These are phyloP conservation scores for Trididemnum nubilum DNA, from an alignment of 23 tunicate genomes.

Conservation along the genomic window DNA sequence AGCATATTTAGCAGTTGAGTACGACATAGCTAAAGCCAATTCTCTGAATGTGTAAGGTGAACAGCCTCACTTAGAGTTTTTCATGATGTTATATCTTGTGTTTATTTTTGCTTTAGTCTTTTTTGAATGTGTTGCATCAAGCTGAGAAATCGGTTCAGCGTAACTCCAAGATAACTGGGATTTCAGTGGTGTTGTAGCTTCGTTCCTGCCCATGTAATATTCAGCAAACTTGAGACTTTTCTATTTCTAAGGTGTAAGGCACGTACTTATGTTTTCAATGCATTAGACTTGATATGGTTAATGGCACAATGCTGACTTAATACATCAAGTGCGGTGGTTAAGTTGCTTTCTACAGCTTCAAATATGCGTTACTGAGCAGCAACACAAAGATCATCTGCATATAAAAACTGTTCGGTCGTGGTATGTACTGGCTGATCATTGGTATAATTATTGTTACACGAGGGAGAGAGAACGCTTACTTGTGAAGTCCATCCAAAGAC, in stretches of 20 bases:
- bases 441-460: background rate
- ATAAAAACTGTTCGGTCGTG: background rate
- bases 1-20: background rate
- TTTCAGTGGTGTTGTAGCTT: background rate
- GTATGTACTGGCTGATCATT: background rate
- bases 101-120: background rate
- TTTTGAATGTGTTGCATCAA: too few relatives aligned
- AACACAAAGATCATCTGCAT: constrained; percentile 19
- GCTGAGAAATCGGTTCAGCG: background rate
- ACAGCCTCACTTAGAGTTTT: background rate
- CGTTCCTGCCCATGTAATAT: background rate
- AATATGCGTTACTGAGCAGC: background rate
- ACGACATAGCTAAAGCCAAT: background rate
- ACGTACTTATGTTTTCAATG: background rate
- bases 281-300: background rate
- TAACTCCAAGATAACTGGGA: background rate
- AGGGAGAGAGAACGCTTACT: background rate
- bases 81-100: background rate
- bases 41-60: background rate
- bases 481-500: constrained; percentile 17
- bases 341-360: background rate
- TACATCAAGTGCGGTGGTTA: background rate
- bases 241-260: background rate
- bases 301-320: background rate
- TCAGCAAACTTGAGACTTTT: background rate